These are phyloP conservation scores for Leptinotarsa peninsularis DNA, from an alignment of 2,888 invertebrate genomes.

Conservation along the genomic window DNA sequence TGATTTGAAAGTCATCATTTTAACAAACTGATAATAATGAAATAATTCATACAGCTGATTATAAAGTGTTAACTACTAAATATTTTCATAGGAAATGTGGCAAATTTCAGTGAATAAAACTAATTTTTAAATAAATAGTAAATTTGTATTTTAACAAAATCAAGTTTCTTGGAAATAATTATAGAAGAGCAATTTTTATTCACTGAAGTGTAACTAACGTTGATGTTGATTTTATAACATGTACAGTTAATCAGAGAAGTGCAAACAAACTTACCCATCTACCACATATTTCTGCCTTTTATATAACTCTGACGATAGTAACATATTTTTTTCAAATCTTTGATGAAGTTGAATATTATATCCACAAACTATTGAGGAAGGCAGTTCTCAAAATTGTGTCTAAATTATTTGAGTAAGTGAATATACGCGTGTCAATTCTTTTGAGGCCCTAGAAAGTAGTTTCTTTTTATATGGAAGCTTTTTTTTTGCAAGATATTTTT, in stretches of 20 bases:
- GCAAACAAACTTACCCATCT: background rate
- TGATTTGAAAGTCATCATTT: slow-evolving; percentile 30
- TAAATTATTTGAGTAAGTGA: slow-evolving; percentile 31
- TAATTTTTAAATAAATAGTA: background rate
- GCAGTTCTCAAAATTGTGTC: background rate
- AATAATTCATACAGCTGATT: background rate
- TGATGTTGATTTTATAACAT: slow-evolving; percentile 2
- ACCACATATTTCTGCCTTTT: background rate
- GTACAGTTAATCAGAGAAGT: background rate
- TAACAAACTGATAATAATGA: slow-evolving; percentile 4
- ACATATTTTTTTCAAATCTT: background rate
- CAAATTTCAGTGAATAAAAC: background rate
- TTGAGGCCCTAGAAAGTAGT: background rate
- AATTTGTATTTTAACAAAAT: background rate
- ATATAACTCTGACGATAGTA: background rate
- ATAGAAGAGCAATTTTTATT: background rate
- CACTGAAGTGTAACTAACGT: background rate
- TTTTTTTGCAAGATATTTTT: background rate
- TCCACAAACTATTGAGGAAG: background rate
- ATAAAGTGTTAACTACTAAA: slow-evolving; percentile 17
- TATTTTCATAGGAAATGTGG: background rate
- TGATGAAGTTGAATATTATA: background rate
- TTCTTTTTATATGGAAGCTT: background rate
- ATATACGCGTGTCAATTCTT: slow-evolving; percentile 38
- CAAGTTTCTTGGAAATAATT: background rate